phyloP scores from a whole-genome alignment of 2,888 invertebrate species.

The Steinernema carpocapsae region DNA sequence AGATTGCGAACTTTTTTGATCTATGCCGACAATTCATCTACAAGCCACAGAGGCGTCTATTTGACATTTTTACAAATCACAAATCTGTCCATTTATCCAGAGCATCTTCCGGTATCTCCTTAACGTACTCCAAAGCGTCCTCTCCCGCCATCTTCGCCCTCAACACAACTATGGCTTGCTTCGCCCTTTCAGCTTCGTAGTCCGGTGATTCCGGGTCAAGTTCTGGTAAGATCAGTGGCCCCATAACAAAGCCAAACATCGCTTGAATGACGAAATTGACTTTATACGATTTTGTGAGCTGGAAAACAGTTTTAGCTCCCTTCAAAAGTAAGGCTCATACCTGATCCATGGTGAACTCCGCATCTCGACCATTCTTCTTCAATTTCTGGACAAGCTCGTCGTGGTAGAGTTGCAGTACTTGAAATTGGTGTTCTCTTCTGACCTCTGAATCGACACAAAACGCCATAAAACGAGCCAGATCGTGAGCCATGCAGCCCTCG shows the following conservation, averaged over 20 bases:
- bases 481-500: slow-evolving; percentile 9
- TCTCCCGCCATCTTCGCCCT: background rate
- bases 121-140: slow-evolving; percentile 4
- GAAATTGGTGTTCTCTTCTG: background rate
- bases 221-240: too few species aligned
- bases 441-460: background rate
- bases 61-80: too few species aligned
- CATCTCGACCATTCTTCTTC: background rate
- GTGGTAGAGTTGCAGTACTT: background rate
- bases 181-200: background rate
- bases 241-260: too few species aligned
- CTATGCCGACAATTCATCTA: too few species aligned
- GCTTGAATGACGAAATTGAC: too few species aligned
- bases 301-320: too few species aligned
- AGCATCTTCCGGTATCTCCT: background rate
- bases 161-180: slow-evolving; percentile 5
- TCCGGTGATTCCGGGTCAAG: too few species aligned
- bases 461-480: background rate
- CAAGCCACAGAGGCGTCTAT: too few species aligned
- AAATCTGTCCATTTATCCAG: background rate
- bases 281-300: too few species aligned
- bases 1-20: too few species aligned
- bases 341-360: background rate
- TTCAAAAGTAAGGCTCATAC: background rate
- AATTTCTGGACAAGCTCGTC: background rate